phyloP scores from a whole-genome alignment of 2,113 vertebrate species.

The Jaculus jaculus region DNA sequence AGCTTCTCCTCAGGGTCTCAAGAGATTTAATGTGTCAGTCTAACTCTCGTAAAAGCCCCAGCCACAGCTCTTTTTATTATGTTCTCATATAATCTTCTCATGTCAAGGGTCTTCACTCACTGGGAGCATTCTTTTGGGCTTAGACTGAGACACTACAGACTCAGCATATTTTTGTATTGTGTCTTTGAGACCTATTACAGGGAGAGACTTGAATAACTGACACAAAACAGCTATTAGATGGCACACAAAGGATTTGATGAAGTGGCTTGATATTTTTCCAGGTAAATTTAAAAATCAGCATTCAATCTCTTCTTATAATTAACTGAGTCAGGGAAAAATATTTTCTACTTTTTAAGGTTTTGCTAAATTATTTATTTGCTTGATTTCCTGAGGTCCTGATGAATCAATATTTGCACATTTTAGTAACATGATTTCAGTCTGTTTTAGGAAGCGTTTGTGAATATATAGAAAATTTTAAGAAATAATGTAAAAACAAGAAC shows the following conservation, averaged over 20 bases:
- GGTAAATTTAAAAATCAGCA: conserved; percentile 34
- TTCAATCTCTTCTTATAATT: neutral
- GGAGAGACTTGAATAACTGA: conserved; percentile 15
- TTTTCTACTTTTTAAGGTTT: conserved; percentile 55
- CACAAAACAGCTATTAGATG: conserved; percentile 54
- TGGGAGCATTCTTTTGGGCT: conserved; percentile 69
- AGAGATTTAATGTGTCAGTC: conserved; percentile 72
- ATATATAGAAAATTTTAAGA: neutral
- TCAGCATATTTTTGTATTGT: conserved; percentile 69
- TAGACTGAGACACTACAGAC: conserved; percentile 48
- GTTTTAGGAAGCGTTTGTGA: neutral
- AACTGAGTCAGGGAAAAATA: conserved; percentile 55
- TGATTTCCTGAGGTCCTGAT: neutral
- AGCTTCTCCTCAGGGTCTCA: conserved; percentile 59
- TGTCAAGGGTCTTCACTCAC: conserved; percentile 76
- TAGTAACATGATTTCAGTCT: neutral
- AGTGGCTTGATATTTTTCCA: conserved; percentile 23
- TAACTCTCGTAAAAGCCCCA: conserved; percentile 67
- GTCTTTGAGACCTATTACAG: conserved; percentile 67
- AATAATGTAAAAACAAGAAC: conserved; percentile 8
- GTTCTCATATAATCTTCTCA: conserved; percentile 74
- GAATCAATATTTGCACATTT: neutral
- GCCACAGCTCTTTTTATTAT: conserved; percentile 78
- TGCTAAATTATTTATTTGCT: neutral
- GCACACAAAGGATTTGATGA: conserved; percentile 48